A percentile compares a stretch with the other conserved stretches of the same genome.
phyloP scores from a whole-genome alignment of 2,113 vertebrate genomes.

The Steatornis caripensis region DNA sequence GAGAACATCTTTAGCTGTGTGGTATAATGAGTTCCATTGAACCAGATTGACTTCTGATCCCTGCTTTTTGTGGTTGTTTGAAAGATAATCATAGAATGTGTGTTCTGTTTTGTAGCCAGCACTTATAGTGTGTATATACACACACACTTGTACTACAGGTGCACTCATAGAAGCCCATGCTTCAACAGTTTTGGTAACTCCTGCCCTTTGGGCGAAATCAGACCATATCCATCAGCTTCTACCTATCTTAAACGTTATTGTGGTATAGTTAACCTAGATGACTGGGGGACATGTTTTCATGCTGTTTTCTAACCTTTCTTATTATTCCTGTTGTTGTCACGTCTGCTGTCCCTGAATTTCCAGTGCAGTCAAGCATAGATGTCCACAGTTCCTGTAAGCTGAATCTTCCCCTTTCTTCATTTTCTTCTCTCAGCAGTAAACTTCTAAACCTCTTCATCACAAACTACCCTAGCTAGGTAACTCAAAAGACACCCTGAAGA shows the following conservation, averaged over 20 bases:
- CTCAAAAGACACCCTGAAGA: not conserved
- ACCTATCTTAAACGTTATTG: not conserved
- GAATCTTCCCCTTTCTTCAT: not conserved
- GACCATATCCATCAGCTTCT: not conserved
- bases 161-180: not conserved
- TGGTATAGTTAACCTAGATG: not conserved
- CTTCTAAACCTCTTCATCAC: not conserved
- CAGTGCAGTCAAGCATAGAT: not conserved
- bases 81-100: not conserved
- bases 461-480: not conserved
- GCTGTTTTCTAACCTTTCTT: not conserved
- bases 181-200: not conserved
- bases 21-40: not conserved
- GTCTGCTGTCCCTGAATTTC: not conserved
- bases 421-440: not conserved
- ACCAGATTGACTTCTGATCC: not conserved
- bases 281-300: not conserved
- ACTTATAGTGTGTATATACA: too few species aligned
- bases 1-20: not conserved
- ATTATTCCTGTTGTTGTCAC: not conserved
- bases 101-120: not conserved
- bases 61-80: not conserved
- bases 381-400: not conserved
- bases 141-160: too few species aligned
- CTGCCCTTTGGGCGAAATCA: not conserved